Conservation (phyloP, 2,888 invertebrate species). For the Macaria liturata region DNA sequence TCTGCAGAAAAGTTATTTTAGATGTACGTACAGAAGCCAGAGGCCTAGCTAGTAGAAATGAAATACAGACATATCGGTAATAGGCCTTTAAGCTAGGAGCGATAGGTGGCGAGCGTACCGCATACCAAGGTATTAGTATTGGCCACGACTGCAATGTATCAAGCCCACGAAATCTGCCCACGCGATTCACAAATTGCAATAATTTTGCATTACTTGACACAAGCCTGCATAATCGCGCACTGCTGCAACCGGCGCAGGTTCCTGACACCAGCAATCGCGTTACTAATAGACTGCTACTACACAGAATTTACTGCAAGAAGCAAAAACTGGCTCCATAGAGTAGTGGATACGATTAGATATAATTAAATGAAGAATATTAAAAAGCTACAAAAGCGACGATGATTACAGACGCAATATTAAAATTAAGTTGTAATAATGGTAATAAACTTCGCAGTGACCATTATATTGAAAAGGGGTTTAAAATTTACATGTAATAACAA, state of each 20-base stretch:
- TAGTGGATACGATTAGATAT: too few relatives aligned
- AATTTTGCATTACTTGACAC: slow-evolving; percentile 50
- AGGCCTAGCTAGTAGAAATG: slow-evolving; percentile 8
- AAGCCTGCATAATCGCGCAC: slow-evolving; percentile 37
- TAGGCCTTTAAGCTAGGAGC: slow-evolving; percentile 23
- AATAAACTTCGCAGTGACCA: too few relatives aligned
- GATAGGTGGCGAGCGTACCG: slow-evolving; percentile 37
- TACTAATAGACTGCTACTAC: slow-evolving; percentile 41
- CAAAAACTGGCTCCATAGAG: too few relatives aligned
- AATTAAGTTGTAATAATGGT: too few relatives aligned
- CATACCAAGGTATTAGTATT: slow-evolving; percentile 46
- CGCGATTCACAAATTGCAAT: slow-evolving; percentile 51
- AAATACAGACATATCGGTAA: slow-evolving; percentile 35
- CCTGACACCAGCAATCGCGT: slow-evolving; percentile 43
- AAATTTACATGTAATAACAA: background rate
- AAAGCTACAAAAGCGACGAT: too few relatives aligned
- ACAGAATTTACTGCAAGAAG: background rate
- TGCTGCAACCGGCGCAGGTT: slow-evolving; percentile 32
- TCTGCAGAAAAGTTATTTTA: slow-evolving; percentile 1
- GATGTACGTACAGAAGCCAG: slow-evolving; percentile 5
- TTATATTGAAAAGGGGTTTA: too few relatives aligned
- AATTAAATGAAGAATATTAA: too few relatives aligned
- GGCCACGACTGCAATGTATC: slow-evolving; percentile 43
- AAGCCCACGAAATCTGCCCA: slow-evolving; percentile 50
- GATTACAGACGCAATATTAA: too few relatives aligned